A percentile compares a stretch with the other conserved stretches of the same genome.
Evolutionary conservation across 2,113 vertebrate genomes (phyloP).

Genomic region (Jaculus jaculus): DNA sequence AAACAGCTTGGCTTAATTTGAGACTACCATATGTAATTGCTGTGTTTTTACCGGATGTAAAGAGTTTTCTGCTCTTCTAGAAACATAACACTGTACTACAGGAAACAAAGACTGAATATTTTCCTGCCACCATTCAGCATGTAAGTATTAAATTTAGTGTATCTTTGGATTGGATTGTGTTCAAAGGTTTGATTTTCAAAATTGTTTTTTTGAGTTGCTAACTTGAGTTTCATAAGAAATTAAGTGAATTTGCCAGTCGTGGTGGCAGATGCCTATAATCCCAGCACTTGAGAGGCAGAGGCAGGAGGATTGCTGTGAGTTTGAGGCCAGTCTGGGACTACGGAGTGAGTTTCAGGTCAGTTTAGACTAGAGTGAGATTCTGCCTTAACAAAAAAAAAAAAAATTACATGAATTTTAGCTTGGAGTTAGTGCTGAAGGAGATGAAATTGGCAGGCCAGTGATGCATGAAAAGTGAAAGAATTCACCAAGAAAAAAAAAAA

Average conservation of each 20-base stretch:
- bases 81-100: too few relatives aligned
- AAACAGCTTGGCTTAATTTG: background rate
- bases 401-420: background rate
- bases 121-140: background rate
- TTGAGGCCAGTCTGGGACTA: too few relatives aligned
- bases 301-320: too few relatives aligned
- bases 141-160: background rate
- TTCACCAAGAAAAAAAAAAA: background rate
- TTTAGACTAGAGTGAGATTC: too few relatives aligned
- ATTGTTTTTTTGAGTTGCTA: background rate
- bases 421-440: background rate
- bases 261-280: too few relatives aligned
- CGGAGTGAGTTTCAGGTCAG: too few relatives aligned
- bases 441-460: background rate
- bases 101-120: too few relatives aligned
- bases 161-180: background rate
- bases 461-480: background rate
- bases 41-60: background rate
- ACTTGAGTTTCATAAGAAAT: background rate
- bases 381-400: background rate
- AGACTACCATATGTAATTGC: background rate
- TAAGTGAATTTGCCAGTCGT: background rate
- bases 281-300: too few relatives aligned
- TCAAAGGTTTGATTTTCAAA: background rate
- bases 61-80: background rate